These are phyloP conservation scores for Tachuris rubrigastra DNA, from an alignment of 2,113 vertebrate genomes.

Conservation along the genomic window DNA sequence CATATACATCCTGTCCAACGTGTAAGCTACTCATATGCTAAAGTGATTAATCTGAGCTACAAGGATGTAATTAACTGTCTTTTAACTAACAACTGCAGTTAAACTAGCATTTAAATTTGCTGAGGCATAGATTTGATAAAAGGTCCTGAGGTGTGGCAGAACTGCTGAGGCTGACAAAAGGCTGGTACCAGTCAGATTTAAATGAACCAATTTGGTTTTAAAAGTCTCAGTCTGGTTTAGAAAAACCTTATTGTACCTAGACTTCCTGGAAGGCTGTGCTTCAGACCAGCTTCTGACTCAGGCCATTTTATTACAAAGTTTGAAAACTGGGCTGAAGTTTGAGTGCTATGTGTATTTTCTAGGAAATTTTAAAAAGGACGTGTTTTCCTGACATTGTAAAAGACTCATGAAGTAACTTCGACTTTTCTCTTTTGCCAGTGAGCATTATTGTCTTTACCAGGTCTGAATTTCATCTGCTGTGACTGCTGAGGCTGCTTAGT, in stretches of 20 bases:
- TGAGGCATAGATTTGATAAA: slow-evolving; percentile 37
- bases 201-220: slow-evolving; percentile 3
- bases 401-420: background rate
- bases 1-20: background rate
- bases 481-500: background rate
- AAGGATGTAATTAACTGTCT: slow-evolving; percentile 56
- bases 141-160: slow-evolving; percentile 33
- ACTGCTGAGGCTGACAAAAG: slow-evolving; percentile 43
- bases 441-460: background rate
- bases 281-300: background rate
- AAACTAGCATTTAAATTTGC: slow-evolving; percentile 61
- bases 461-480: background rate
- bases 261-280: background rate
- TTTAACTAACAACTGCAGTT: slow-evolving; percentile 55
- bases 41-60: slow-evolving; percentile 43
- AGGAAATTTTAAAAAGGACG: background rate
- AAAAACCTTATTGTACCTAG: background rate
- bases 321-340: background rate
- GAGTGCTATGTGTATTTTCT: accelerated
- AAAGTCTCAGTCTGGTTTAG: background rate
- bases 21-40: slow-evolving; percentile 20
- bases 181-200: background rate
- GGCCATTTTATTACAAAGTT: background rate
- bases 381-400: background rate
- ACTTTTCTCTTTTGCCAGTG: background rate